Percentiles rank a stretch among this genome's conserved stretches.
These are phyloP conservation scores for Oithona nana DNA, from an alignment of 2,888 invertebrate genomes.

Conservation along the genomic window DNA sequence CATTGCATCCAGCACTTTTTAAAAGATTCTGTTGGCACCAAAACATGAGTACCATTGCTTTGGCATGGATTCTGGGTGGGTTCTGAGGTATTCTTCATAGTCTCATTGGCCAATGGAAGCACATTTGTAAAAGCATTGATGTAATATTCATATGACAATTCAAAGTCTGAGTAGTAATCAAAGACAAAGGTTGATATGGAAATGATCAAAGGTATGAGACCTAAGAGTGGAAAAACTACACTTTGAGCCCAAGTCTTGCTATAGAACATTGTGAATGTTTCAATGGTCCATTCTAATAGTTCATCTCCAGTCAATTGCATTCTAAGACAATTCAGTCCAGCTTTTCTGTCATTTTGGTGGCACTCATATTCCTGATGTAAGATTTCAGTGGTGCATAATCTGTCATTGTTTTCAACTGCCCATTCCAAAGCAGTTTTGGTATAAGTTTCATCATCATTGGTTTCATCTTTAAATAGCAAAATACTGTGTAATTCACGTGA, in stretches of 20 bases:
- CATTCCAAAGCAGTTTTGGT: constrained; percentile 13
- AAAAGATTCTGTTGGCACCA: not conserved
- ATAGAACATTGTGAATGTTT: constrained; percentile 14
- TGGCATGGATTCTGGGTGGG: not conserved
- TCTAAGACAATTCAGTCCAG: constrained; percentile 6
- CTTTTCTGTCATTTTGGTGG: constrained; percentile 4
- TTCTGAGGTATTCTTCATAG: too few species aligned
- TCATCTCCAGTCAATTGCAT: constrained; percentile 11
- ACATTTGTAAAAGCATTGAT: not conserved
- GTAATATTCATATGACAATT: constrained; percentile 1
- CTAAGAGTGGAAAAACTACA: not conserved
- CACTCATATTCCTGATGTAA: constrained; percentile 10
- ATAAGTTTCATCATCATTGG: constrained; percentile 4
- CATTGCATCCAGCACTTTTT: not conserved
- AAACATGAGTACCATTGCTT: not conserved
- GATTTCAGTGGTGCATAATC: constrained; percentile 12
- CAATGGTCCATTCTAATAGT: constrained; percentile 11
- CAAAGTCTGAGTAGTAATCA: constrained; percentile 13
- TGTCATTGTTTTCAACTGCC: constrained; percentile 12
- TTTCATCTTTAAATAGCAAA: constrained; percentile 1
- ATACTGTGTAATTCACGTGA: not conserved
- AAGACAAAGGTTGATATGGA: constrained; percentile 9
- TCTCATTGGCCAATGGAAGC: not conserved
- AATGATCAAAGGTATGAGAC: constrained; percentile 4
- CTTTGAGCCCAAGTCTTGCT: constrained; percentile 5